These are phyloP conservation scores for Andrena chrysosceles DNA, from an alignment of 2,888 invertebrate species.

Conservation along the genomic window DNA sequence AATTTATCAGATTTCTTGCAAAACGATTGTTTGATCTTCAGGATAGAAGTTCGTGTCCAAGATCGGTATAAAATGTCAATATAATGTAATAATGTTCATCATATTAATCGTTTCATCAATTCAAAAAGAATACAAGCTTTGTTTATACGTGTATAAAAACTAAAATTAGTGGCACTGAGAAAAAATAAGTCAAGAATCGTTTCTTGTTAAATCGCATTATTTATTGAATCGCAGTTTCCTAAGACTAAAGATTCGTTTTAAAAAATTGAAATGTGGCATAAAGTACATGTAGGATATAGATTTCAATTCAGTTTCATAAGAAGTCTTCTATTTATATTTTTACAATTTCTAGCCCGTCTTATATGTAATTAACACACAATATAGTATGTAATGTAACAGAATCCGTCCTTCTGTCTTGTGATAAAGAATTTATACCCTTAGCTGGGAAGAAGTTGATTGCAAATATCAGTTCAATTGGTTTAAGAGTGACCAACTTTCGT, in stretches of 20 bases:
- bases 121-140: background rate
- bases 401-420: conserved; percentile 8
- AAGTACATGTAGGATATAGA: background rate
- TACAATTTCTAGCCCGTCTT: background rate
- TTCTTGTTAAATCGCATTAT: too few species aligned
- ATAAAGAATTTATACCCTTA: conserved; percentile 4
- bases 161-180: background rate
- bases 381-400: background rate
- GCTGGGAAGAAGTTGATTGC: too few species aligned
- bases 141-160: background rate
- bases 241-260: background rate
- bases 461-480: too few species aligned
- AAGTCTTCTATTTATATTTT: background rate
- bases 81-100: background rate
- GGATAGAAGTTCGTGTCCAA: conserved; percentile 77
- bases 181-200: background rate
- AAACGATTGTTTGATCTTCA: conserved; percentile 76
- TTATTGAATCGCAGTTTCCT: too few species aligned
- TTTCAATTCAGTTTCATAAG: background rate
- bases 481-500: too few species aligned
- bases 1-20: conserved; percentile 87
- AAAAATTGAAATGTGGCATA: background rate
- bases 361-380: background rate
- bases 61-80: conserved; percentile 51
- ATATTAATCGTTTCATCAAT: background rate